phyloP scores from a whole-genome alignment of 2,888 invertebrate species.

The Candidula unifasciata region DNA sequence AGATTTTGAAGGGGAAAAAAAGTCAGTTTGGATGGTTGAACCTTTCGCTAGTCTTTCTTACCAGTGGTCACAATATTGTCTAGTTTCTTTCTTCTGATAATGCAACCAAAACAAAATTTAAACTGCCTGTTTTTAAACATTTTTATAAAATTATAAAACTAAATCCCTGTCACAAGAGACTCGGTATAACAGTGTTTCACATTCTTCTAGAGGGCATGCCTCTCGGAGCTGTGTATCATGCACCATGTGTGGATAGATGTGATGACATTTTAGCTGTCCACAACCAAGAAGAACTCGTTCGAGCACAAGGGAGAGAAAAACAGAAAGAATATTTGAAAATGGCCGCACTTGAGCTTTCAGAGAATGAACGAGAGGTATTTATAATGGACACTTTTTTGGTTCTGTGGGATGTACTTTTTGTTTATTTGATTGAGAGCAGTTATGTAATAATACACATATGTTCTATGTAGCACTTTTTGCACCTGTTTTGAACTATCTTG shows the following conservation, averaged over 20 bases:
- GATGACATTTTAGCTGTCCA: constrained; percentile 55
- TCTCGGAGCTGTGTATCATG: constrained; percentile 59
- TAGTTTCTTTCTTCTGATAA: no score
- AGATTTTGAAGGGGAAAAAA: no score
- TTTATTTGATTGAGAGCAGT: neutral
- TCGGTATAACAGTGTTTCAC: neutral
- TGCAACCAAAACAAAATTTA: no score
- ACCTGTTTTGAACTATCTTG: no score
- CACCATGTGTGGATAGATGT: constrained; percentile 69
- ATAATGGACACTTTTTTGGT: neutral
- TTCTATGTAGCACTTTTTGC: no score
- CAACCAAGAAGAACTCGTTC: constrained; percentile 59
- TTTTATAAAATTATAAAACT: no score
- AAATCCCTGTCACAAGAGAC: neutral
- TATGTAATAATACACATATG: neutral
- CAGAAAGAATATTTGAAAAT: constrained; percentile 62
- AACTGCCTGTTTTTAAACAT: neutral
- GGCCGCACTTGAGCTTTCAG: constrained; percentile 48
- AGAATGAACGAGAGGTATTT: constrained; percentile 27
- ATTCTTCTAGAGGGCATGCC: constrained; percentile 57
- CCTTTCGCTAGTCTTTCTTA: no score
- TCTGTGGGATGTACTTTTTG: neutral
- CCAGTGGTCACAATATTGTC: no score
- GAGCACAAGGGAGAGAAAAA: constrained; percentile 58
- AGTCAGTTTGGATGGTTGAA: no score